phyloP scores from a whole-genome alignment of 2,113 vertebrate genomes.

The Daboia siamensis region DNA sequence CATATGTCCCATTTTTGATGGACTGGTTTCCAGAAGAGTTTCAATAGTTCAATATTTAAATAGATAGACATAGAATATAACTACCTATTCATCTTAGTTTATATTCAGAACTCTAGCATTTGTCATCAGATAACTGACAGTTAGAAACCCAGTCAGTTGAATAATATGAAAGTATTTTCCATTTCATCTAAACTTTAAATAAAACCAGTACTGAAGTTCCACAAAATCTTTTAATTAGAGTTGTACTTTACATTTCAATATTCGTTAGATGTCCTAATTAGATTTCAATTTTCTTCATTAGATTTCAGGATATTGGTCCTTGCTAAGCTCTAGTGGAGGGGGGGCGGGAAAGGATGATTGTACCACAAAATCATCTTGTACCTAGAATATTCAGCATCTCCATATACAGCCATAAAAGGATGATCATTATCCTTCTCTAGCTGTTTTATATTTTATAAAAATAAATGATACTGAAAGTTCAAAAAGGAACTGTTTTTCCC shows the following conservation, averaged over 20 bases:
- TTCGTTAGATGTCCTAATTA: constrained; percentile 44
- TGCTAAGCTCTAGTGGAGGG: constrained; percentile 58
- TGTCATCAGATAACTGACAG: neutral
- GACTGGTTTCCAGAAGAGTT: neutral
- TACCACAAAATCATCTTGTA: constrained; percentile 53
- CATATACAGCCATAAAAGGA: constrained; percentile 44
- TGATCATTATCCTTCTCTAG: constrained; percentile 41
- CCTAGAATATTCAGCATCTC: constrained; percentile 55
- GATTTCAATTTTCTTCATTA: constrained; percentile 62
- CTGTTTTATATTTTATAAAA: constrained; percentile 48
- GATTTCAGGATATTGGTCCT: constrained; percentile 62
- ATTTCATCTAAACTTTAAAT: constrained; percentile 31
- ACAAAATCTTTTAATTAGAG: constrained; percentile 36
- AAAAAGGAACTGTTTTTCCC: neutral
- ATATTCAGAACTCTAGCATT: neutral
- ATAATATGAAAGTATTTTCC: constrained; percentile 7
- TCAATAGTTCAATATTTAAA: neutral
- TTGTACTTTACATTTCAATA: constrained; percentile 60
- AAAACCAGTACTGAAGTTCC: neutral
- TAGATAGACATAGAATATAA: neutral
- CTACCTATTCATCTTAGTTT: neutral
- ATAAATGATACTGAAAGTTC: neutral
- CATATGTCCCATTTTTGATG: neutral
- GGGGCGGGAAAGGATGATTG: constrained; percentile 33
- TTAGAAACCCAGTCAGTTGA: neutral